Evolutionary conservation across 2,888 invertebrate species (phyloP).

Genomic region (Nomada ferruginata): DNA sequence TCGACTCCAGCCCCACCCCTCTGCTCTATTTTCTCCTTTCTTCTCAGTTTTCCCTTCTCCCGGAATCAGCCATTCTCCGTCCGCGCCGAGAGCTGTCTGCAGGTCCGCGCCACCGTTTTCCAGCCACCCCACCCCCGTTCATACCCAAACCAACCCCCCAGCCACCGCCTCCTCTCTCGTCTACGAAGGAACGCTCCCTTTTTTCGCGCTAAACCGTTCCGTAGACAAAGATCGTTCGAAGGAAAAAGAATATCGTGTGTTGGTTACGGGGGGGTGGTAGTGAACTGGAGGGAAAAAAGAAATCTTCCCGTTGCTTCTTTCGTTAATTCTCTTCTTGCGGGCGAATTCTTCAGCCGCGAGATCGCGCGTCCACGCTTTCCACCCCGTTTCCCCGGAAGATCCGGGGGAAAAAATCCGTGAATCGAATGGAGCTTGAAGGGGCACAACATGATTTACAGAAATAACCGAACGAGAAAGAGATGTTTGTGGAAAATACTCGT

Average conservation of each 20-base stretch:
- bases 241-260: constrained; percentile 59
- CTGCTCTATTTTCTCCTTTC: constrained; percentile 57
- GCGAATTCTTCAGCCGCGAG: constrained; percentile 72
- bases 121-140: constrained; percentile 59
- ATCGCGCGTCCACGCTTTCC: constrained; percentile 48
- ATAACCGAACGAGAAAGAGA: not conserved
- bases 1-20: constrained; percentile 47
- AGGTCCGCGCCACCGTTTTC: constrained; percentile 74
- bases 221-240: constrained; percentile 73
- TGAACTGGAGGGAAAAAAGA: constrained; percentile 43
- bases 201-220: constrained; percentile 56
- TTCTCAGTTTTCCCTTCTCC: constrained; percentile 67
- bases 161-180: constrained; percentile 30
- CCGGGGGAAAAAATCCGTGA: not conserved
- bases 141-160: constrained; percentile 57
- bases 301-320: constrained; percentile 73
- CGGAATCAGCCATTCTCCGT: constrained; percentile 78
- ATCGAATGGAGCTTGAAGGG: not conserved
- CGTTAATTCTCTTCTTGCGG: constrained; percentile 79
- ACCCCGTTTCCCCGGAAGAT: constrained; percentile 9
- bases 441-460: not conserved
- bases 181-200: constrained; percentile 55
- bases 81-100: constrained; percentile 75
- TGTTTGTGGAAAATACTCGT: too few species aligned
- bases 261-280: constrained; percentile 35